These are phyloP conservation scores for Oscheius sp. DNA, from an alignment of 1,140 invertebrate species.

Conservation along the genomic window DNA sequence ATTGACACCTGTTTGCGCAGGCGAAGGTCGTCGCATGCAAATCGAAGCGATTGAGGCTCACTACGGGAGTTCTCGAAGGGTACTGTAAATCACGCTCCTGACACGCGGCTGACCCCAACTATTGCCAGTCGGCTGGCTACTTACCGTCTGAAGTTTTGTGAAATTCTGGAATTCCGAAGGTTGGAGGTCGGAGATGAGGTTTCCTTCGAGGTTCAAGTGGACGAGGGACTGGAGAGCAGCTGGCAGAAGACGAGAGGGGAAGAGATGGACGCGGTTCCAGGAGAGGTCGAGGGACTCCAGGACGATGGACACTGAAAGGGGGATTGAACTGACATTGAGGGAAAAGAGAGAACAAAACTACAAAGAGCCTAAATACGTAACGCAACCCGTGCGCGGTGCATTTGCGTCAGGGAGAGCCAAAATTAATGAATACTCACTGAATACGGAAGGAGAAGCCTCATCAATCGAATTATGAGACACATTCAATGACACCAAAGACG, in stretches of 20 bases:
- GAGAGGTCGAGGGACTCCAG: slow-evolving; percentile 49
- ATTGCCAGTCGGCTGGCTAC: too few relatives aligned
- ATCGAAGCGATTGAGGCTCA: too few relatives aligned
- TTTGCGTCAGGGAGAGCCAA: neutral
- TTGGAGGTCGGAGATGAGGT: slow-evolving; percentile 43
- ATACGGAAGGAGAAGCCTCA: slow-evolving; percentile 30
- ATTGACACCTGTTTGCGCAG: too few relatives aligned
- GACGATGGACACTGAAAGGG: neutral
- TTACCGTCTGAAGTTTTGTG: slow-evolving; percentile 48
- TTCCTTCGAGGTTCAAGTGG: slow-evolving; percentile 38
- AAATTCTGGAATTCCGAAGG: slow-evolving; percentile 44
- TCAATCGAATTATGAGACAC: slow-evolving; percentile 49
- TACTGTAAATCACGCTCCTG: too few relatives aligned
- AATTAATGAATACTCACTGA: slow-evolving; percentile 18
- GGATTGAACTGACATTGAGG: neutral
- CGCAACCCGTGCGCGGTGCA: neutral
- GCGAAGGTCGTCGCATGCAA: too few relatives aligned
- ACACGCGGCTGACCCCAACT: neutral
- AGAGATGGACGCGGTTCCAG: slow-evolving; percentile 33
- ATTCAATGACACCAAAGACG: slow-evolving; percentile 41
- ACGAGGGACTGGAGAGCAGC: slow-evolving; percentile 29
- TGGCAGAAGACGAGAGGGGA: slow-evolving; percentile 42
- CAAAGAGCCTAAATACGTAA: neutral
- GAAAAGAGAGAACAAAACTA: neutral
- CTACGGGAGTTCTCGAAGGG: too few relatives aligned